phyloP scores from a whole-genome alignment of 2,888 invertebrate genomes.

The Venusia cambrica region DNA sequence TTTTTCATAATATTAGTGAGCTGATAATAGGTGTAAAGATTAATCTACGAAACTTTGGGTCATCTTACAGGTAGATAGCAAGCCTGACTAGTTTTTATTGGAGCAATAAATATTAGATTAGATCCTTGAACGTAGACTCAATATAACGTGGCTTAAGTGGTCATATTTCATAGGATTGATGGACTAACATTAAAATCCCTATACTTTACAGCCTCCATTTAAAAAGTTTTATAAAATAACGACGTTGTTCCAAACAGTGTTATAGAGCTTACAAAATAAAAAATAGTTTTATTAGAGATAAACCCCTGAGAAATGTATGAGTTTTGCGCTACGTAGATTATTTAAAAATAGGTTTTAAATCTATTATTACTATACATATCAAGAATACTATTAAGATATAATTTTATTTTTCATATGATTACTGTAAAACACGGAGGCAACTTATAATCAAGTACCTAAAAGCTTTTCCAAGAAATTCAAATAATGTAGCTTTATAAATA shows the following conservation, averaged over 20 bases:
- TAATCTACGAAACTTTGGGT: too few relatives aligned
- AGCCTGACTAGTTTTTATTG: slow-evolving; percentile 49
- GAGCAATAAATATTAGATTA: slow-evolving; percentile 44
- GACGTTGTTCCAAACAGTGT: slow-evolving; percentile 1
- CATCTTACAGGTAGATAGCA: slow-evolving; percentile 8
- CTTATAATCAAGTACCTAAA: too few relatives aligned
- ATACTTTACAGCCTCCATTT: slow-evolving; percentile 7
- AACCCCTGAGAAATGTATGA: too few relatives aligned
- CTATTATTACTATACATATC: slow-evolving; percentile 55
- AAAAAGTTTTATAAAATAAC: slow-evolving; percentile 6
- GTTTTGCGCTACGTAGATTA: too few relatives aligned
- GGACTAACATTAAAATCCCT: slow-evolving; percentile 22
- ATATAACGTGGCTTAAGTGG: slow-evolving; percentile 39
- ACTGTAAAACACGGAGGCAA: too few relatives aligned
- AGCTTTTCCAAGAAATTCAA: slow-evolving; percentile 60
- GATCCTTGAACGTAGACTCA: slow-evolving; percentile 46
- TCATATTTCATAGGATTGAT: slow-evolving; percentile 49
- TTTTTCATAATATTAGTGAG: too few relatives aligned
- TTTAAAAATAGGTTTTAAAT: too few relatives aligned
- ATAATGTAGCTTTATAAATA: slow-evolving; percentile 71
- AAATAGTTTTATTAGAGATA: slow-evolving; percentile 4
- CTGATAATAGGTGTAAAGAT: too few relatives aligned
- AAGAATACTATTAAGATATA: slow-evolving; percentile 55
- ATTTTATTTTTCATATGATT: too few relatives aligned
- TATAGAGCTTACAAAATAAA: neutral